Base-by-base conservation (phyloP, 2,888 invertebrate species). In the Drosophila colorata region DNA sequence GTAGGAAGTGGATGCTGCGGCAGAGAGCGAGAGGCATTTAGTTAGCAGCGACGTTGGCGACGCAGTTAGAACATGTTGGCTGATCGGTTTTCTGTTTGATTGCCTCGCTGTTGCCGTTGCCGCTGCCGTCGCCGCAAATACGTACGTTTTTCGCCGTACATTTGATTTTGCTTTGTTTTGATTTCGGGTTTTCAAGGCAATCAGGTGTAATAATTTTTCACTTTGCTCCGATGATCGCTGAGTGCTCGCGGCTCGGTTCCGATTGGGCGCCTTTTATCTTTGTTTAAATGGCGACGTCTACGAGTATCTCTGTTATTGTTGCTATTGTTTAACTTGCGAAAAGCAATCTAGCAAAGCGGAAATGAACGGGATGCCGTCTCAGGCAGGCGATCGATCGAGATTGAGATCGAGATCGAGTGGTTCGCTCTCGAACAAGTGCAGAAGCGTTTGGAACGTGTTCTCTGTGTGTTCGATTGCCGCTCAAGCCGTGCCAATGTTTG, bases 61-160 rank as follows among this genome's bases (percentile, higher is more conserved):
- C 63, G 72, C 76, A 76, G 70, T 80, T 83, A 85, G 85, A 85
- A 85, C 88, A 88, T 88, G 87, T 83, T 88, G 69, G 68, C 67
- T 74, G 77, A 76, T 79, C 80, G 75, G 47, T 64, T 69, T 69
- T 72, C 64, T 79, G 80, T 78, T 78, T 80, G 76, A 78, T 67
- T 76, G 69, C 69, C 53, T 70, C 44, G 69, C 48, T 31, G 57
- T 46, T 25, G 49, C 46, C 51, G 28, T 48, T 18, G 46, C 38
- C 23, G 20, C 49, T 33, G 61, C 46, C 46, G 38, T 81, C 78
- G 75, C 77, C 80, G 80, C 74, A 64, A 74, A 66, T 41, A 66
- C 38, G 41, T 60, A 47, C 47, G 43, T 40, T 73, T 69, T 79
- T 80, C 69, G 78, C 70, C 61, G 76, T 64, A 66, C 55, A 73